Percentiles rank a stretch among this genome's conserved stretches.
These are phyloP conservation scores for Psilopogon haemacephalus DNA, from an alignment of 2,113 vertebrate species.

Conservation along the genomic window DNA sequence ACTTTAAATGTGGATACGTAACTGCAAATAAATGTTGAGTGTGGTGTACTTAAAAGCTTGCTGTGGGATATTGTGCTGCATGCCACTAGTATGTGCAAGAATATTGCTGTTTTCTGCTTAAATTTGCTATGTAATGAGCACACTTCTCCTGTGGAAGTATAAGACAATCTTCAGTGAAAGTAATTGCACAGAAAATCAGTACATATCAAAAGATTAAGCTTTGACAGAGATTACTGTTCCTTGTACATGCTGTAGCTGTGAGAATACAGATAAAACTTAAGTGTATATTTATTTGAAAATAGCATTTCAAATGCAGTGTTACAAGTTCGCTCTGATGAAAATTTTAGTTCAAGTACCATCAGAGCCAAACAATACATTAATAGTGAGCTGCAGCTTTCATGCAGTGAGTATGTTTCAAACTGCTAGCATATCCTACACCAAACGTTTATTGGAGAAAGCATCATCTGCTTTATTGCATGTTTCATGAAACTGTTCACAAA, in stretches of 20 bases:
- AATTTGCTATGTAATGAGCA: background rate
- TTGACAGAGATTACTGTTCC: background rate
- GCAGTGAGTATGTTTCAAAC: background rate
- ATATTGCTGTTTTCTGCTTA: constrained; percentile 24
- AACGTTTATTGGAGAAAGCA: constrained; percentile 88
- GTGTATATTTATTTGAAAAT: background rate
- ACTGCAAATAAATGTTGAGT: constrained; percentile 92
- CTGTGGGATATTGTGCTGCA: constrained; percentile 88
- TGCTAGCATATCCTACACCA: constrained; percentile 89
- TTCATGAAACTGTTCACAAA: constrained; percentile 98
- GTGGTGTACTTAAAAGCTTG: constrained; percentile 92
- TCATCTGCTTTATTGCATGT: constrained; percentile 99
- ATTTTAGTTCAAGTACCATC: background rate
- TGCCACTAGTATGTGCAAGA: background rate
- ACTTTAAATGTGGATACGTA: constrained; percentile 75
- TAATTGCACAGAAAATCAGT: background rate
- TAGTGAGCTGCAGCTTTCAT: background rate
- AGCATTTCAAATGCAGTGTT: background rate
- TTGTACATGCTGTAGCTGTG: background rate
- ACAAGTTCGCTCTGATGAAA: background rate
- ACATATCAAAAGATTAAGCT: background rate
- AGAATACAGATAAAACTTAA: background rate
- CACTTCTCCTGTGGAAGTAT: background rate
- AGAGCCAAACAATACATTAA: background rate
- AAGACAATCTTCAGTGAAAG: background rate